Evolutionary conservation across 2,797 vertebrate genomes (phyloP).

Genomic region (Meriones psammophilus): DNA sequence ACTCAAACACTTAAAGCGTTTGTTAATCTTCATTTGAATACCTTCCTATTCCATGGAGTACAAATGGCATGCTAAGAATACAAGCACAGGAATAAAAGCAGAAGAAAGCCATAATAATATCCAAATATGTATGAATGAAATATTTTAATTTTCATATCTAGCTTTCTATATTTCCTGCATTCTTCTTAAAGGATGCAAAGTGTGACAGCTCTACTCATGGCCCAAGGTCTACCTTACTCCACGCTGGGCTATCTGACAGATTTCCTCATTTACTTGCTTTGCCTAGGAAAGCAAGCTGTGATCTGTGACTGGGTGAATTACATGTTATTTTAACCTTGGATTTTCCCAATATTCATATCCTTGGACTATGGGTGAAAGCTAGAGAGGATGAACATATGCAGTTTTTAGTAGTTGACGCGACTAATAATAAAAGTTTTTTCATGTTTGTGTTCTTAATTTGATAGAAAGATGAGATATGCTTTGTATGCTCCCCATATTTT

Average conservation of each 20-base stretch:
- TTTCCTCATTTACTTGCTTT: conserved; percentile 71
- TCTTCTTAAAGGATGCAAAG: conserved; percentile 59
- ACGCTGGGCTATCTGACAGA: conserved; percentile 45
- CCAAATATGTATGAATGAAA: conserved; percentile 11
- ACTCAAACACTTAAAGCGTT: background rate
- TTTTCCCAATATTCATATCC: conserved; percentile 82
- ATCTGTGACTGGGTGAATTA: conserved; percentile 84
- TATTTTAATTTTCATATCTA: conserved; percentile 49
- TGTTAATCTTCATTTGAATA: conserved; percentile 55
- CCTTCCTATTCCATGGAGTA: background rate
- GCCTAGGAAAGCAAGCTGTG: conserved; percentile 79
- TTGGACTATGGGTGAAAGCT: conserved; percentile 79
- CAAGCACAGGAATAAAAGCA: background rate
- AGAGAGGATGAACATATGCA: conserved; percentile 57
- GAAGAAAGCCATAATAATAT: conserved; percentile 18
- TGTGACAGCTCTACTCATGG: conserved; percentile 42
- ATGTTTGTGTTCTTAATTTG: conserved; percentile 18
- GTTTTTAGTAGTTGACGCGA: conserved; percentile 10
- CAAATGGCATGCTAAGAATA: conserved; percentile 22
- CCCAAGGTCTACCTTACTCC: conserved; percentile 31
- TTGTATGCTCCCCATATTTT: conserved; percentile 76
- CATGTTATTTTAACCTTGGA: conserved; percentile 81
- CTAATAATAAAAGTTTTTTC: conserved; percentile 14
- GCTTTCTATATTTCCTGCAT: conserved; percentile 45
- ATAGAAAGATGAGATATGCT: conserved; percentile 1